A percentile compares a stretch with the other conserved stretches of the same genome.
Conservation (phyloP, 2,888 invertebrate species). For the Platypus cylindrus region DNA sequence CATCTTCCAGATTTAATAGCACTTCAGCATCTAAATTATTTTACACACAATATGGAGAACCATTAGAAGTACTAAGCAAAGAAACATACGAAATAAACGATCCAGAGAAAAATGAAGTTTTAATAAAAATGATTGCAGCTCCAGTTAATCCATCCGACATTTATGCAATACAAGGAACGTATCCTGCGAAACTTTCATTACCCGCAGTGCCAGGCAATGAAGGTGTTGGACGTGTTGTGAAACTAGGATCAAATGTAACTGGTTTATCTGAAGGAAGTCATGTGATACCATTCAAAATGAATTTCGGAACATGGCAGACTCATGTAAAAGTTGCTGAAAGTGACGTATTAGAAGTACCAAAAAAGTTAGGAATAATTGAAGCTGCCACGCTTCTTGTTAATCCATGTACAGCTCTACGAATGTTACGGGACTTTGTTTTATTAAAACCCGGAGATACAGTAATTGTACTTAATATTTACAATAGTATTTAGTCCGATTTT, state of each 20-base stretch:
- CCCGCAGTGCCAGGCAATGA: slow-evolving; percentile 92
- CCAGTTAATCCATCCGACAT: slow-evolving; percentile 97
- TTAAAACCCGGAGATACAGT: slow-evolving; percentile 71
- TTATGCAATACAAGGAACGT: slow-evolving; percentile 89
- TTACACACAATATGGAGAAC: slow-evolving; percentile 73
- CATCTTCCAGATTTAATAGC: slow-evolving; percentile 7
- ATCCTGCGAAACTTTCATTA: slow-evolving; percentile 65
- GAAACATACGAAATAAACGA: slow-evolving; percentile 40
- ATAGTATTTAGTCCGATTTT: neutral
- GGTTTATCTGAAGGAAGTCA: slow-evolving; percentile 57
- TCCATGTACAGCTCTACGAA: slow-evolving; percentile 91
- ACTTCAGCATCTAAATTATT: slow-evolving; percentile 38
- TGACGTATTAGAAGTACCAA: slow-evolving; percentile 55
- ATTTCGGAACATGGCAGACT: slow-evolving; percentile 82
- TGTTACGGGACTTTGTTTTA: slow-evolving; percentile 78
- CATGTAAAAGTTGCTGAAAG: slow-evolving; percentile 40
- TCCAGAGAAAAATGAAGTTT: slow-evolving; percentile 51
- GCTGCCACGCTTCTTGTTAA: slow-evolving; percentile 88
- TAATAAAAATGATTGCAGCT: slow-evolving; percentile 76
- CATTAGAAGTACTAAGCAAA: slow-evolving; percentile 59
- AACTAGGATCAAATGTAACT: slow-evolving; percentile 49
- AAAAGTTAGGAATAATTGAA: slow-evolving; percentile 55
- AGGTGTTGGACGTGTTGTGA: slow-evolving; percentile 75
- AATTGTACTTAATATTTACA: slow-evolving; percentile 2
- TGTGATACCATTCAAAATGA: slow-evolving; percentile 64